Percentiles rank a stretch among this genome's conserved stretches.
Conservation (phyloP, 2,113 vertebrate species). For the Turdus rufiventris region DNA sequence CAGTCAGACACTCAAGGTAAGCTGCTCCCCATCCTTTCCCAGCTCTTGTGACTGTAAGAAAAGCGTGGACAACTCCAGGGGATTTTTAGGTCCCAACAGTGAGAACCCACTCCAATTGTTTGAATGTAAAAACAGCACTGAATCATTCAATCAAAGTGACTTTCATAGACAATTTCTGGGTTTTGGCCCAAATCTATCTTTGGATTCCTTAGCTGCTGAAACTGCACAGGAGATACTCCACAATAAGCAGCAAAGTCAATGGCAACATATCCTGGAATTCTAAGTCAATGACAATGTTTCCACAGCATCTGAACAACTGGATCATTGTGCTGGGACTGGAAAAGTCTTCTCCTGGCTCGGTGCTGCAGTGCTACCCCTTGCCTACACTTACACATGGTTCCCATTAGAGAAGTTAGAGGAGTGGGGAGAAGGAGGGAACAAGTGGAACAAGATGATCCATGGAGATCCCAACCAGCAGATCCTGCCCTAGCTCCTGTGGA, state of each 20-base stretch:
- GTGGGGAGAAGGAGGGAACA: neutral
- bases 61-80: neutral
- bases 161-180: neutral
- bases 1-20: neutral
- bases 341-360: neutral
- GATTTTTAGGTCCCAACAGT: neutral
- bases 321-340: neutral
- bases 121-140: neutral
- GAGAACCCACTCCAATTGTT: neutral
- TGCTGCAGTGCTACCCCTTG: neutral
- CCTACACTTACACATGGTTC: neutral
- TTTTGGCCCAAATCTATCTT: neutral
- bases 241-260: neutral
- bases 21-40: neutral
- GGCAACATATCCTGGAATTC: neutral
- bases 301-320: neutral
- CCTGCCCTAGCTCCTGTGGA: neutral
- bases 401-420: neutral
- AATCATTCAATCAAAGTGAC: neutral
- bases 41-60: accelerated
- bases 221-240: neutral
- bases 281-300: neutral
- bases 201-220: neutral
- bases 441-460: neutral
- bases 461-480: neutral